Conservation (phyloP, 2,113 vertebrate genomes). For the Casuarius casuarius region DNA sequence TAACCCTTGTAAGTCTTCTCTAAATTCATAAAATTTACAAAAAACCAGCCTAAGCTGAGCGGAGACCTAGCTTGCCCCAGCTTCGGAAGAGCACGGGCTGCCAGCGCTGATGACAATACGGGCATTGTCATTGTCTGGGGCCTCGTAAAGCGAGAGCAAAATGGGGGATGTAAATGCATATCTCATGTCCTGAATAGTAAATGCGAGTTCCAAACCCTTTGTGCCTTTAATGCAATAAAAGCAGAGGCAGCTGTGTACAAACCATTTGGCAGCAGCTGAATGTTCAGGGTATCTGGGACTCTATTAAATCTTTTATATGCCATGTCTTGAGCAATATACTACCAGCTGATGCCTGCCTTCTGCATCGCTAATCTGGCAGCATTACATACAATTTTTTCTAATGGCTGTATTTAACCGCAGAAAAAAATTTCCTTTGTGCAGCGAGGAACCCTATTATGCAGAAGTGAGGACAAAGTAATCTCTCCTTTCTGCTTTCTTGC, state of each 20-base stretch:
- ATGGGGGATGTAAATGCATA: neutral
- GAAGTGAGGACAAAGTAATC: neutral
- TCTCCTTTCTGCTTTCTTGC: neutral
- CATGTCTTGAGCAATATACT: conserved; percentile 3
- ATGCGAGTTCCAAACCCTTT: neutral
- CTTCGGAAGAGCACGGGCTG: neutral
- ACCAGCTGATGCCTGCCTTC: conserved; percentile 53
- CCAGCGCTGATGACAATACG: neutral
- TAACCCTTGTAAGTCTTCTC: neutral
- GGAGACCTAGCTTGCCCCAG: neutral
- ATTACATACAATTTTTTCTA: neutral
- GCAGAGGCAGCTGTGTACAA: neutral
- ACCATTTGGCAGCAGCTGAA: conserved; percentile 4
- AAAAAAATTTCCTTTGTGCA: neutral
- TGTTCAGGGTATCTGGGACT: neutral
- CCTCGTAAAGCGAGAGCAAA: neutral
- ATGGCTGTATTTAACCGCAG: conserved; percentile 10
- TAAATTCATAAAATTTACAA: neutral
- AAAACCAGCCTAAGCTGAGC: neutral
- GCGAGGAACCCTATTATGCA: neutral
- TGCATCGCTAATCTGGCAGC: conserved; percentile 10
- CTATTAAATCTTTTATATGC: conserved; percentile 5
- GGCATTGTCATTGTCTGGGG: neutral
- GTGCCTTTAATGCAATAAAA: neutral
- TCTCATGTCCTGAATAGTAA: neutral